Conservation (phyloP, 1,140 invertebrate genomes). For the Leptoteleia sp. region DNA sequence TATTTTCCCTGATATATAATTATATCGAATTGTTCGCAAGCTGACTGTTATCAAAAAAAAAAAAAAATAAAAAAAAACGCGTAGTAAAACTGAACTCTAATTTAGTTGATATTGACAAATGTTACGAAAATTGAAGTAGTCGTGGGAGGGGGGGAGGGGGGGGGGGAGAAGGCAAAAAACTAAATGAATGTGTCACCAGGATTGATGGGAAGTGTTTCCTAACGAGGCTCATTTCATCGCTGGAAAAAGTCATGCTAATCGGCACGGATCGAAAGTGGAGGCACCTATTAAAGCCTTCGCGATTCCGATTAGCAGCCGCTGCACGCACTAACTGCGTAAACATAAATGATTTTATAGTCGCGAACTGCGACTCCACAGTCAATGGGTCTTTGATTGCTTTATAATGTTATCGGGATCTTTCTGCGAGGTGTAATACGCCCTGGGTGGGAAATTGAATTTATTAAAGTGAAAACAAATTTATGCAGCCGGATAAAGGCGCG, state of each 20-base stretch:
- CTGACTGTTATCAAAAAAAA: too few species aligned
- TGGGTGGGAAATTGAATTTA: constrained; percentile 48
- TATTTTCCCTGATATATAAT: too few species aligned
- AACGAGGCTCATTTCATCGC: constrained; percentile 15
- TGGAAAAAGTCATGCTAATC: constrained; percentile 45
- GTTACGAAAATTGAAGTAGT: neutral
- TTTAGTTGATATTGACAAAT: neutral
- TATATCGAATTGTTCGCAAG: too few species aligned
- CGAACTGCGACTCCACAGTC: constrained; percentile 40
- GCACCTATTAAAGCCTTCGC: constrained; percentile 24
- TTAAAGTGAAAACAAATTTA: constrained; percentile 64
- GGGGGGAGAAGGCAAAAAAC: neutral
- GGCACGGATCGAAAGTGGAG: constrained; percentile 19
- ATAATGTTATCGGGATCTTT: constrained; percentile 58
- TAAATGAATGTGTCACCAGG: constrained; percentile 7
- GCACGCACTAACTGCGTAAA: constrained; percentile 51
- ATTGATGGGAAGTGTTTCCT: constrained; percentile 5
- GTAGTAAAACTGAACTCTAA: too few species aligned
- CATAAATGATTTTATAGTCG: constrained; percentile 56
- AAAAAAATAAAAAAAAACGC: too few species aligned
- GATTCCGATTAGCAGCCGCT: constrained; percentile 30
- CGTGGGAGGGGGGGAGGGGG: too few species aligned
- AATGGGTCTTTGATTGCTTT: constrained; percentile 63
- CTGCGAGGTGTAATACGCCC: constrained; percentile 44
- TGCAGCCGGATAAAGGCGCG: constrained; percentile 41